Evolutionary conservation across 2,888 invertebrate genomes (phyloP).

Genomic region (Hylaea fasciaria): DNA sequence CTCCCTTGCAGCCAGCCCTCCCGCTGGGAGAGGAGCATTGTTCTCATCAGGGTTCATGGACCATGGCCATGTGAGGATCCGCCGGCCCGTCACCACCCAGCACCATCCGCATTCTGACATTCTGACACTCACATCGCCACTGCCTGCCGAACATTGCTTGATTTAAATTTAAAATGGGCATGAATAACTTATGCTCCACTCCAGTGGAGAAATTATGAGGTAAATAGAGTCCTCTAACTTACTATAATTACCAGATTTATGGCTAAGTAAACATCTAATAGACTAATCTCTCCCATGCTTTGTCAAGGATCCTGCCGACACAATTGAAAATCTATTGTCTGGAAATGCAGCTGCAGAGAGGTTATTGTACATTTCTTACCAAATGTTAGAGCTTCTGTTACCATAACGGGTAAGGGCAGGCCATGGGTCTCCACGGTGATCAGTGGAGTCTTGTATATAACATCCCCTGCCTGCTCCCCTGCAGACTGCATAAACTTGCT

Average conservation of each 20-base stretch:
- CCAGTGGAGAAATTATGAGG: too few relatives aligned
- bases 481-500: constrained; percentile 66
- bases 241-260: too few relatives aligned
- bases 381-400: constrained; percentile 94
- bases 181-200: too few relatives aligned
- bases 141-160: constrained; percentile 62
- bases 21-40: constrained; percentile 49
- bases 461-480: constrained; percentile 84
- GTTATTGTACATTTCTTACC: too few relatives aligned
- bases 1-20: constrained; percentile 89
- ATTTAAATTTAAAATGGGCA: too few relatives aligned
- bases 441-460: constrained; percentile 90
- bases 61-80: constrained; percentile 94
- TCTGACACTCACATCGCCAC: constrained; percentile 85
- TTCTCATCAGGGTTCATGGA: constrained; percentile 60
- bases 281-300: too few relatives aligned
- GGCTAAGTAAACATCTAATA: too few relatives aligned
- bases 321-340: too few relatives aligned
- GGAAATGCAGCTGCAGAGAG: too few relatives aligned
- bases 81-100: constrained; percentile 94
- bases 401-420: constrained; percentile 92
- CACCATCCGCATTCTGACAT: constrained; percentile 90
- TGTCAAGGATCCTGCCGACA: too few relatives aligned
- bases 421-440: constrained; percentile 93
- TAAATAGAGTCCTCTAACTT: too few relatives aligned